A percentile compares a stretch with the other conserved stretches of the same genome.
Conservation (phyloP, 2,113 vertebrate species). For the Sardina pilchardus region DNA sequence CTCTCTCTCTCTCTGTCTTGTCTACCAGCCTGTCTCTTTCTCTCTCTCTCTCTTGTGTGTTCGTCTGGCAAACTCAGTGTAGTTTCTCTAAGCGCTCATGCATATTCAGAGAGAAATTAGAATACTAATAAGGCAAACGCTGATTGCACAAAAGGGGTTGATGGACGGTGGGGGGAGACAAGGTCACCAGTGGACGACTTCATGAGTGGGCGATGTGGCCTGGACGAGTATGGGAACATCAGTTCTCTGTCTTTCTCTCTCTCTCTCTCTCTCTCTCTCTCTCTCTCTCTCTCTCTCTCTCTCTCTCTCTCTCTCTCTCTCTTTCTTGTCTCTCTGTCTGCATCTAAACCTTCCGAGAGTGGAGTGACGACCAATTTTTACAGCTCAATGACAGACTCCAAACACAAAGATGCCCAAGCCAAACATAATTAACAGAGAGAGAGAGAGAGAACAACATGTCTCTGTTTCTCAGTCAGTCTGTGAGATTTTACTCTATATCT, state of each 20-base stretch:
- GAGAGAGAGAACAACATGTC: not conserved
- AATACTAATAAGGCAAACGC: slow-evolving; percentile 54
- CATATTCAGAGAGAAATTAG: slow-evolving; percentile 59
- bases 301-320: not conserved
- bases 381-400: not conserved
- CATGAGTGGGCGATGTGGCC: not conserved
- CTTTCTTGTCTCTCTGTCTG: slow-evolving; percentile 17
- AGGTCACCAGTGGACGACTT: slow-evolving; percentile 53
- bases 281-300: not conserved
- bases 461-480: not conserved
- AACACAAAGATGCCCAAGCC: not conserved
- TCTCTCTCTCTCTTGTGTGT: slow-evolving; percentile 31
- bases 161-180: not conserved
- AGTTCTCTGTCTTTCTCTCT: not conserved
- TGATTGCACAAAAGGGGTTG: slow-evolving; percentile 26
- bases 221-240: not conserved
- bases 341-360: not conserved
- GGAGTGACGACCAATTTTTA: not conserved
- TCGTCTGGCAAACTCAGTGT: slow-evolving; percentile 44
- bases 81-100: slow-evolving; percentile 48
- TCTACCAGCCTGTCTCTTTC: slow-evolving; percentile 20
- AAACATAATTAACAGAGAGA: not conserved
- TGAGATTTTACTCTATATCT: slow-evolving; percentile 14
- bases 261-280: not conserved
- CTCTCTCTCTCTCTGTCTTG: not conserved